Conservation (phyloP, 2,113 vertebrate species). For the Sinocyclocheilus anshuiensis region DNA sequence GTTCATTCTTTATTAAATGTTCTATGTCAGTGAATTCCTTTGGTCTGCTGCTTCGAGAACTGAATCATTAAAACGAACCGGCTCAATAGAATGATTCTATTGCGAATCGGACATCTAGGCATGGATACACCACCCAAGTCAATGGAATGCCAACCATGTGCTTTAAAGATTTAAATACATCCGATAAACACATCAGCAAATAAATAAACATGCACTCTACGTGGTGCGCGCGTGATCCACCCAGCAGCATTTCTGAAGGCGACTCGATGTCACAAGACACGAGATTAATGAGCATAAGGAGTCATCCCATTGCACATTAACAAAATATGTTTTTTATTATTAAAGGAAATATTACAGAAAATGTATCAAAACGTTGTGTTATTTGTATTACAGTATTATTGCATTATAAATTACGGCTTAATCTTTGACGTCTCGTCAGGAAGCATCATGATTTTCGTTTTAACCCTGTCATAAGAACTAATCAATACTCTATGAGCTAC, state of each 20-base stretch:
- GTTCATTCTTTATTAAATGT: not conserved
- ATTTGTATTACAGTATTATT: not conserved
- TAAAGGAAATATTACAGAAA: not conserved
- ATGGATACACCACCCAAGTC: conserved; percentile 23
- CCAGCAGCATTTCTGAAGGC: not conserved
- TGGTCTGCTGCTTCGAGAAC: not conserved
- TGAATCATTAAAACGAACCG: not conserved
- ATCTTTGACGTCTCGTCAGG: not conserved
- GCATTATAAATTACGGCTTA: not conserved
- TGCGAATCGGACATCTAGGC: not conserved
- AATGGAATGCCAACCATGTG: conserved; percentile 43
- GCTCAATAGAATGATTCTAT: not conserved
- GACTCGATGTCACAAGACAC: not conserved
- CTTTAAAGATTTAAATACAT: conserved; percentile 7
- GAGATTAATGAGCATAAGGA: conserved; percentile 11
- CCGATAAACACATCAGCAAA: conserved; percentile 15
- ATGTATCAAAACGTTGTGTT: not conserved
- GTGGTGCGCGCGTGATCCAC: not conserved
- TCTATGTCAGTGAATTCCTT: not conserved
- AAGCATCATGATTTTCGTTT: not conserved
- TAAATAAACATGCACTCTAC: not conserved
- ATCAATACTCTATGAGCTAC: not conserved
- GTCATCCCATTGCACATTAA: not conserved
- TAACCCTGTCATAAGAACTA: not conserved
- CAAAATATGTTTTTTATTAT: not conserved